A percentile compares a stretch with the other conserved stretches of the same genome.
Evolutionary conservation across 2,888 invertebrate genomes (phyloP).

Genomic region (Caenorhabditis sinica): DNA sequence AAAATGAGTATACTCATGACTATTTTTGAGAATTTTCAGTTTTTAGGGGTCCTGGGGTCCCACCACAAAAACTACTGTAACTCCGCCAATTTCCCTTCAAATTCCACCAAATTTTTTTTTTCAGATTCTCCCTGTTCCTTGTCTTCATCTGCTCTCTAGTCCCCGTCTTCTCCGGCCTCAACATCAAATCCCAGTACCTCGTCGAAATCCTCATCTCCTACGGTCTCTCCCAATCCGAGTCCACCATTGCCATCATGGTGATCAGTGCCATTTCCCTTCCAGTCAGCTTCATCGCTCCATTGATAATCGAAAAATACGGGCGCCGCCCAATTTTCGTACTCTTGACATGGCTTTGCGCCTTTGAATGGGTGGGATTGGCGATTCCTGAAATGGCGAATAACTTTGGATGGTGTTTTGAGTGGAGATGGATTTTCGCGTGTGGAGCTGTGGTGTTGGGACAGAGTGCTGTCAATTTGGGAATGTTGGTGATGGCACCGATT

Average conservation of each 20-base stretch:
- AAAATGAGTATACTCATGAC: neutral
- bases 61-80: slow-evolving; percentile 11
- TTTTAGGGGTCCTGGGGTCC: too few relatives aligned
- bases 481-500: slow-evolving; percentile 79
- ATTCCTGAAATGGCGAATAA: slow-evolving; percentile 74
- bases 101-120: slow-evolving; percentile 22
- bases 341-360: slow-evolving; percentile 72
- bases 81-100: neutral
- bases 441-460: slow-evolving; percentile 67
- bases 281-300: slow-evolving; percentile 75
- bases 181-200: slow-evolving; percentile 80
- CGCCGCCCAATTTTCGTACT: slow-evolving; percentile 77
- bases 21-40: neutral
- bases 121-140: slow-evolving; percentile 75
- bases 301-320: slow-evolving; percentile 77
- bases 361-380: slow-evolving; percentile 77
- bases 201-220: slow-evolving; percentile 75
- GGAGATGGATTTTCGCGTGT: slow-evolving; percentile 60
- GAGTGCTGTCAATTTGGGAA: slow-evolving; percentile 76
- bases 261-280: slow-evolving; percentile 74
- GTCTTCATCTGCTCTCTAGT: slow-evolving; percentile 76
- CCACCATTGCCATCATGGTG: slow-evolving; percentile 74
- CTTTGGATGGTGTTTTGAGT: slow-evolving; percentile 30
- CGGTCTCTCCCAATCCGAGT: slow-evolving; percentile 75
- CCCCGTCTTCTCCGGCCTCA: slow-evolving; percentile 79